Base-by-base conservation (phyloP, 2,888 invertebrate genomes). In the Drosophila putrida region DNA sequence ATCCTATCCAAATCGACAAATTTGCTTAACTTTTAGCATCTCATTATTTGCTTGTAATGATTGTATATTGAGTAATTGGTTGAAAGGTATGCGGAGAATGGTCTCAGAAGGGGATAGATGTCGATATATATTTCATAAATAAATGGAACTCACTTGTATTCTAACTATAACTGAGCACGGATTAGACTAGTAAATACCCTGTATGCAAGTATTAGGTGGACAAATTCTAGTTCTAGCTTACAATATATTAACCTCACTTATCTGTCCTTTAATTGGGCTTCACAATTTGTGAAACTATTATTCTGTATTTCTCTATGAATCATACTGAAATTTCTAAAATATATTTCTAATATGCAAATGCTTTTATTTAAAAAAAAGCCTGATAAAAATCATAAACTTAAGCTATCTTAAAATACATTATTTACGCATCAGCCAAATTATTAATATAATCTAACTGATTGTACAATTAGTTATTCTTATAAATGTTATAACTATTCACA, bases 11-110 rank as follows among this genome's bases (percentile, higher is more conserved):
- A 33, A 44, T 57, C 36, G 57, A 57, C 57, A 57, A 57, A 57
- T 57, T 58, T 4, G 15, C 38, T 31, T 25, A 15, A 31, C 13
- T 58, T 58, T 58, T 10, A 39, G 47, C 47, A 38, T 58, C 38
- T 47, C 44, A 46, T 57, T 55, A 44, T 55, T 44, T 55, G 11
- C 10, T 25, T 25, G 25, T 44, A 35, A 44, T 44, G 10, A 35
- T 13, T 25, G 10, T 25, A 13, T 27, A 27, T 33, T n/a, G 43
- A 35, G 20, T 25, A 25, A 55, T 55, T 55, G 43, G n/a, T 31
- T 9, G 3, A 31, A 11, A 33, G n/a, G 0, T 28, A 10, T 10
- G n/a, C 6, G 4, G 8, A 13, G 13, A 25, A 13, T 46, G 35
- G 9, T 9, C 5, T 27, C 11, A n/a, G 43, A 25, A 25, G 10